Conservation (phyloP, 2,113 vertebrate species). For the Piaya cayana region DNA sequence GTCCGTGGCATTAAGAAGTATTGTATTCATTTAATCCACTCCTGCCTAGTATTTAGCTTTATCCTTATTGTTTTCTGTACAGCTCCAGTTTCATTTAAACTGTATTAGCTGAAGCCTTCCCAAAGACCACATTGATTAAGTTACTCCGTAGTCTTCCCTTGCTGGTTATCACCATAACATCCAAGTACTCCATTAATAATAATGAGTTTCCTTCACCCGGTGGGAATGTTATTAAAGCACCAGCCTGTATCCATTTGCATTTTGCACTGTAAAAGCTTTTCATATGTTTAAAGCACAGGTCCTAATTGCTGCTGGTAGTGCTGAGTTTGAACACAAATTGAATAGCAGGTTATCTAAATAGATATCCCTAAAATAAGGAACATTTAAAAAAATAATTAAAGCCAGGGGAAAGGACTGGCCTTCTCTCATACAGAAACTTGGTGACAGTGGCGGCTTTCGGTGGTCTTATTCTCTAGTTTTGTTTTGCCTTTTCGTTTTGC, state of each 20-base stretch:
- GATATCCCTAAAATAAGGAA: background rate
- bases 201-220: background rate
- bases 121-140: background rate
- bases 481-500: background rate
- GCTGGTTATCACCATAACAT: background rate
- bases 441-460: background rate
- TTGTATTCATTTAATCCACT: background rate
- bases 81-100: background rate
- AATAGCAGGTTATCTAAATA: background rate
- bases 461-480: background rate
- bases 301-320: rapidly evolving
- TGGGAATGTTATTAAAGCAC: background rate
- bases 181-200: background rate
- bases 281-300: background rate
- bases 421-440: background rate
- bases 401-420: background rate
- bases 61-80: background rate
- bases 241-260: background rate
- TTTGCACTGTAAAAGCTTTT: background rate
- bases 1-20: background rate
- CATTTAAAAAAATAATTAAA: background rate
- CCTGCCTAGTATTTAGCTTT: background rate
- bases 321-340: background rate
- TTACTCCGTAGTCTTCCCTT: background rate
- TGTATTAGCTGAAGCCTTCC: background rate